A percentile compares a stretch with the other conserved stretches of the same genome.
phyloP scores from a whole-genome alignment of 2,888 invertebrate genomes.

The Netelia inedita region DNA sequence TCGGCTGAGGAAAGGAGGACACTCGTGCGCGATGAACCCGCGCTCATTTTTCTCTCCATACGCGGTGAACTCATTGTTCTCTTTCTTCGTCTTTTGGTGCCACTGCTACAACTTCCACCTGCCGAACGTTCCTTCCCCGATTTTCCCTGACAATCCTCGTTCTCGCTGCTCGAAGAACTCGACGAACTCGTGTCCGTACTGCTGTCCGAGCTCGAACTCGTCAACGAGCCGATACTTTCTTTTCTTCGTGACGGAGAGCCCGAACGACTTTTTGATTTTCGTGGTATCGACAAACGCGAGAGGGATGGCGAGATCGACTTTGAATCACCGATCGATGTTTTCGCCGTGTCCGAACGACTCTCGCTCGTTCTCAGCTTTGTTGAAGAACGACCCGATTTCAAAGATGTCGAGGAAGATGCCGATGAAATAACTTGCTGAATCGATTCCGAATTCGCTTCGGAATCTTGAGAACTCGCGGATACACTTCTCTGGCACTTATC shows the following conservation, averaged over 20 bases:
- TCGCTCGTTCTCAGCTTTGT: constrained; percentile 65
- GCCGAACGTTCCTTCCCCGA: constrained; percentile 65
- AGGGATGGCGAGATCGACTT: constrained; percentile 53
- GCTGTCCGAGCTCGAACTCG: constrained; percentile 72
- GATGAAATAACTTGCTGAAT: constrained; percentile 67
- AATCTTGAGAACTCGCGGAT: constrained; percentile 85
- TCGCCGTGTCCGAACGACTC: constrained; percentile 63
- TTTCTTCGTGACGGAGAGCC: constrained; percentile 72
- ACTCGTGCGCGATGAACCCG: constrained; percentile 86
- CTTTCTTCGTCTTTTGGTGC: constrained; percentile 70
- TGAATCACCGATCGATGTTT: constrained; percentile 25
- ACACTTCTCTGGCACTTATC: constrained; percentile 81
- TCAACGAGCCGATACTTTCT: constrained; percentile 60
- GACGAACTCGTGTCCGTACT: constrained; percentile 84
- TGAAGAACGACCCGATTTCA: constrained; percentile 65
- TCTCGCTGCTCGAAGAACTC: constrained; percentile 81
- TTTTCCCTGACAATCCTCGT: constrained; percentile 71
- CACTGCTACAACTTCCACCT: constrained; percentile 14
- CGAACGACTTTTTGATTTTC: constrained; percentile 72
- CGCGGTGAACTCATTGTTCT: constrained; percentile 74
- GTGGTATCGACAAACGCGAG: constrained; percentile 45
- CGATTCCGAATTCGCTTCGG: constrained; percentile 76
- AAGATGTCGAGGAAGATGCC: constrained; percentile 69
- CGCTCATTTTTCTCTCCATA: constrained; percentile 77
- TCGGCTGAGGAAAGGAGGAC: constrained; percentile 86